These are phyloP conservation scores for Agriopis aurantiaria DNA, from an alignment of 2,888 invertebrate genomes.

Conservation along the genomic window DNA sequence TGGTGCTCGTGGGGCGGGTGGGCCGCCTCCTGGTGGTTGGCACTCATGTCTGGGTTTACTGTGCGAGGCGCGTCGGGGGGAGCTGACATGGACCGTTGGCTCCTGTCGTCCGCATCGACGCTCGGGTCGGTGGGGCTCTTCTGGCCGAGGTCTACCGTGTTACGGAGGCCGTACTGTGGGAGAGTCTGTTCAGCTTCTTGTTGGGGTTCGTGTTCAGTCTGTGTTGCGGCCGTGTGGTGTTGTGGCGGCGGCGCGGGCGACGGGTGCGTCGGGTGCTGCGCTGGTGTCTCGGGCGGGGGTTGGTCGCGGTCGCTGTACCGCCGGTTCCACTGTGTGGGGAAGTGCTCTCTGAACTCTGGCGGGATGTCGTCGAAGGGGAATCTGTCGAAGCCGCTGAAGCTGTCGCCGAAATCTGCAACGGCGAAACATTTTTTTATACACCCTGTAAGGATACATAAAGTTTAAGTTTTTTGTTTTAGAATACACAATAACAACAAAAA, in stretches of 20 bases:
- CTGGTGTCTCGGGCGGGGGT: conserved; percentile 55
- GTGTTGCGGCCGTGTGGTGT: conserved; percentile 73
- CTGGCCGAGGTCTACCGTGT: conserved; percentile 93
- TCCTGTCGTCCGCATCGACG: conserved; percentile 86
- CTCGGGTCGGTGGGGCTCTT: conserved; percentile 85
- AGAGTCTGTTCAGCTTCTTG: conserved; percentile 65
- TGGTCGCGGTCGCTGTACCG: conserved; percentile 72
- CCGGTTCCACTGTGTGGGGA: conserved; percentile 78
- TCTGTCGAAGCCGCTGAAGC: conserved; percentile 83
- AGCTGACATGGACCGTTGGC: conserved; percentile 92
- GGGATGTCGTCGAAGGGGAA: conserved; percentile 85
- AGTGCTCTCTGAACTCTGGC: conserved; percentile 80
- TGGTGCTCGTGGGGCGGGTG: conserved; percentile 57
- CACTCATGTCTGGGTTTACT: conserved; percentile 68
- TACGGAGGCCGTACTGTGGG: conserved; percentile 90
- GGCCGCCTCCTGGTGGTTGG: conserved; percentile 56
- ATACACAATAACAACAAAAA: too few species aligned
- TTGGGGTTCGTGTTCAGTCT: conserved; percentile 70
- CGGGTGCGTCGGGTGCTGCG: conserved; percentile 58
- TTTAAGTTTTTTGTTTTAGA: neutral
- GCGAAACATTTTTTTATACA: conserved; percentile 61
- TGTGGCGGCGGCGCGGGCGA: conserved; percentile 60
- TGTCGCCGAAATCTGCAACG: conserved; percentile 81
- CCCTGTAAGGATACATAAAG: conserved; percentile 50
- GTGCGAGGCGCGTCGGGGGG: conserved; percentile 87